Evolutionary conservation across 2,113 vertebrate genomes (phyloP), one percentile per base, ranked within the genome.

Genomic region (Erythrolamprus reginae): DNA sequence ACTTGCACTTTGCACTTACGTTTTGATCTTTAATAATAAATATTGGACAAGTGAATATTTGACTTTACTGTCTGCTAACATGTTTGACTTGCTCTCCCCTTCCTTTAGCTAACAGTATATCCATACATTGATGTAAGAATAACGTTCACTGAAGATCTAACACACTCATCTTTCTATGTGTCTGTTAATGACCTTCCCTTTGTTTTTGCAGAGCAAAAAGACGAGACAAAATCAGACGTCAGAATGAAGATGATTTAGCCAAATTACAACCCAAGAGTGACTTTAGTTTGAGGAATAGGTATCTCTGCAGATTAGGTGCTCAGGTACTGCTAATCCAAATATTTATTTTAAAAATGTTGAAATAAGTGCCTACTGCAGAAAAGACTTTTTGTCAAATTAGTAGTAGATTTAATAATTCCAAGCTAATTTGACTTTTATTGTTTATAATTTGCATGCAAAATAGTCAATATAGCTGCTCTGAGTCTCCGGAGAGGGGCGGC

Each of bases 251-350:
- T 38, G 94, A 97, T 61, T 95, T 94, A 92, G 94, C 94, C 65
- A 97, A 94, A 91, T 94, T 98, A 85, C 90, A 91, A 89, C 98
- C 97, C 88, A 96, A 98, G 95, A 96, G 96, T 96, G 96, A 96
- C 58, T 98, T 98, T 95, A 96, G 96, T 87, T 96, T 98, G 77
- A 97, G 97, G 84, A 98, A 97, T 96, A 97, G 97, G 52, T 98
- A 98, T 95, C 98, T 98, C 93, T 98, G 97, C 96, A 98, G 94
- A 94, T 96, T 98, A 87, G 97, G 98, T 23, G 96, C 98, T 89
- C 97, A 98, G 98, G 98, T 98, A 98, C 83, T 92, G 83, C 13
- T 89, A 10, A 85, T 9, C 89, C 1, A 89, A 93, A 33, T 15
- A 89, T 83, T 26, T 87, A 13, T 7, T 0, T 89, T 51, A 77